phyloP scores from a whole-genome alignment of 2,888 invertebrate species.

The Chrysolina haemoptera region DNA sequence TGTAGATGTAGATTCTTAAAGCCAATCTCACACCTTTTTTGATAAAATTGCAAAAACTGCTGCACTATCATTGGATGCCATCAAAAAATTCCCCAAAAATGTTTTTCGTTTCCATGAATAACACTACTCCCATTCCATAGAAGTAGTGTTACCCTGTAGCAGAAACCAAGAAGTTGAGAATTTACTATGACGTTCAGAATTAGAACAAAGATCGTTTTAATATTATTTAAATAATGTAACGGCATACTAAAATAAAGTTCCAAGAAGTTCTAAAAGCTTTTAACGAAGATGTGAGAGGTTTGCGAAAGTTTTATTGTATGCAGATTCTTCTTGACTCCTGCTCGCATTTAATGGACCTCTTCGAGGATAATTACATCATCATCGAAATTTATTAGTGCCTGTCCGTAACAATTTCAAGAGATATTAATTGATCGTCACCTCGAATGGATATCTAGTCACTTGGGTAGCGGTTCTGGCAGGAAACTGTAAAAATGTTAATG shows the following conservation, averaged over 20 bases:
- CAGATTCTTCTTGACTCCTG: constrained; percentile 49
- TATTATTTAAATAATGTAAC: constrained; percentile 52
- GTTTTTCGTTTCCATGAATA: too few species aligned
- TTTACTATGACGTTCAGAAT: constrained; percentile 41
- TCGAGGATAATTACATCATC: constrained; percentile 49
- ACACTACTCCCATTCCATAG: too few species aligned
- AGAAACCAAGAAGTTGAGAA: constrained; percentile 23
- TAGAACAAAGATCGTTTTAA: constrained; percentile 45
- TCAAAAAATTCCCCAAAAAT: too few species aligned
- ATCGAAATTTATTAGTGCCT: constrained; percentile 39
- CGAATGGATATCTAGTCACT: background rate
- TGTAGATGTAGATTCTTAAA: too few species aligned
- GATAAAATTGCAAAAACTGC: too few species aligned
- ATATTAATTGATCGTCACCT: constrained; percentile 40
- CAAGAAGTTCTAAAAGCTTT: constrained; percentile 56
- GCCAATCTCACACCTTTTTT: too few species aligned
- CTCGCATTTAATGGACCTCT: constrained; percentile 49
- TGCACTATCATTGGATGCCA: too few species aligned
- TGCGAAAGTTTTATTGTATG: constrained; percentile 55
- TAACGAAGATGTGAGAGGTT: constrained; percentile 55
- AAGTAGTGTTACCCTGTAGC: background rate
- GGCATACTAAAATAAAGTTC: constrained; percentile 51
- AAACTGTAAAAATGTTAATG: background rate
- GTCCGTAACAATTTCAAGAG: constrained; percentile 35
- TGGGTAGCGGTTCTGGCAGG: background rate